Base-by-base conservation (phyloP, 1,140 invertebrate species). In the Phymorhynchus buccinoides region DNA sequence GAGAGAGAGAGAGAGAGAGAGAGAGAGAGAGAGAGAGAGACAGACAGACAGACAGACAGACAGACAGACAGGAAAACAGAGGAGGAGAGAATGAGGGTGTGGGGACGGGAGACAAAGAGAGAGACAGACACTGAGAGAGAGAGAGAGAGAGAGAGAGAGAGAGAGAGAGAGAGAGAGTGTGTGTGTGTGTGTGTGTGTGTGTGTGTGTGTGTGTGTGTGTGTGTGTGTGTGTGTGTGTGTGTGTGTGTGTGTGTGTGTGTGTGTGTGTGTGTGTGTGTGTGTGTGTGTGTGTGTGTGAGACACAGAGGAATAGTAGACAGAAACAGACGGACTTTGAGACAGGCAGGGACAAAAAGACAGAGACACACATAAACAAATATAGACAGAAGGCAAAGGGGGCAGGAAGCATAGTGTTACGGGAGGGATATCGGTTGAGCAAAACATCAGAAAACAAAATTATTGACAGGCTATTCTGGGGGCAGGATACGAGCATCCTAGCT, bases 1-100 rank as follows among this genome's bases (percentile, higher is more conserved):
- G 30, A 30, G 62, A 1, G 22, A 68, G 22, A n/a, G 62, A 68
- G 62, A 68, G 62, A 68, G 62, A 68, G 62, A 68, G 62, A 68
- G 62, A 68, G 14, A 68, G 62, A 68, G 14, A 68, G 62, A 68
- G 14, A 68, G 62, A 68, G 62, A 68, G 62, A 68, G 62, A 68
- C 22, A 68, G 62, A 68, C 18, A 30, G 62, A 30, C 7, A 30
- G 30, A 30, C 7, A 30, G 30, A 2, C 7, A 30, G 62, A 30
- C 18, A 30, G 62, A 30, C 18, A 68, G 62, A 68, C 18, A 68
- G 62, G n/a, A n/a, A 68, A n/a, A 68, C 18, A 68, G 62, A 68
- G 62, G n/a, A n/a, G n/a, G 62, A 68, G 62, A 68, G 62, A 68
- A 18, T 4, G n/a, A 35, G 68, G 37, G 27, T 0, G 30, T 2